These are phyloP conservation scores for Centroberyx gerrardi DNA, from an alignment of 2,797 vertebrate genomes.

Conservation along the genomic window DNA sequence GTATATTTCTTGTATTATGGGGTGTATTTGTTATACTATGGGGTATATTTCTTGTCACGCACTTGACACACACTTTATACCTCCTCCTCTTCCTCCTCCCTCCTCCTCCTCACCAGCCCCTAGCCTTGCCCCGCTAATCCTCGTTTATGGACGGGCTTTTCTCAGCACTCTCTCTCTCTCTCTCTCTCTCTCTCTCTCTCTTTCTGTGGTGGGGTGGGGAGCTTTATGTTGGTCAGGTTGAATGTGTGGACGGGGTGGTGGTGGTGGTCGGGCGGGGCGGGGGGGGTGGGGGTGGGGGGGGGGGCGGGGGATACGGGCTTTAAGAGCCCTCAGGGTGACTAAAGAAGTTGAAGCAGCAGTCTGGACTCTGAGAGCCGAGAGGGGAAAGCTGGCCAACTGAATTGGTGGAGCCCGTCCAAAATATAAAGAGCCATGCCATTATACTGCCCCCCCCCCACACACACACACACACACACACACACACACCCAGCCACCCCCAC, in stretches of 20 bases:
- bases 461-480: too few relatives aligned
- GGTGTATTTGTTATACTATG: too few relatives aligned
- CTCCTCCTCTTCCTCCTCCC: conserved; percentile 27
- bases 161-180: conserved; percentile 66
- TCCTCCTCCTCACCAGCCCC: conserved; percentile 42
- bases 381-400: conserved; percentile 35
- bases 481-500: too few relatives aligned
- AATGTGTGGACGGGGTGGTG: conserved; percentile 57
- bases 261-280: background rate
- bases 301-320: conserved; percentile 28
- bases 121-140: conserved; percentile 73
- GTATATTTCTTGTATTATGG: too few relatives aligned
- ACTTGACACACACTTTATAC: conserved; percentile 9
- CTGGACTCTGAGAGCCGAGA: conserved; percentile 16
- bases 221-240: conserved; percentile 54
- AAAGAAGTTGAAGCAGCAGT: conserved; percentile 60
- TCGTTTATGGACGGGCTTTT: conserved; percentile 78
- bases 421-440: conserved; percentile 35
- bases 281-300: background rate
- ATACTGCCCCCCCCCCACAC: background rate
- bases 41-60: too few relatives aligned
- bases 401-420: conserved; percentile 35
- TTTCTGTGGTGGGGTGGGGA: background rate
- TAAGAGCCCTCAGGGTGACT: conserved; percentile 50
- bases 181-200: conserved; percentile 15